Evolutionary conservation across 2,797 vertebrate genomes (phyloP), one percentile per base, ranked within the genome.

Genomic region (Ceyx erithaca): DNA sequence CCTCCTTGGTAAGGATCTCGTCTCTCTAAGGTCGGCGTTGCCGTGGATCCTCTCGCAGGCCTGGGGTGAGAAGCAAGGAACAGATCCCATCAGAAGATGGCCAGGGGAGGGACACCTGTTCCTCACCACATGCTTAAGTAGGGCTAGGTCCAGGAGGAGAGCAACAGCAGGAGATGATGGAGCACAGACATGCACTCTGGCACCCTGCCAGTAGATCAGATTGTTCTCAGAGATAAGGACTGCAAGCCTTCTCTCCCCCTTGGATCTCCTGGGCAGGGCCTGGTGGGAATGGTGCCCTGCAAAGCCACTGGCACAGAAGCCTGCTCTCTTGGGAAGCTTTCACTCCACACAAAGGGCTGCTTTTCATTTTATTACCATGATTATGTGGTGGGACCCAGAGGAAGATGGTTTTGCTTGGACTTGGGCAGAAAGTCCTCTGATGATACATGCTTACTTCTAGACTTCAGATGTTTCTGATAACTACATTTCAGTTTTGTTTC

Each of bases 381-480:
- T 13, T 70, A 5, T 9, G 41, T 67, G 22, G 18, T 3, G 3
- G 85, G 35, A 57, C 33, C 2, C 15, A 45, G 26, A 83, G 43
- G 49, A 0, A 59, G 19, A 49, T 31, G 22, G 4, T 80, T 81
- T 72, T 66, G 9, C 55, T 48, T 66, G 17, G 16, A 75, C 64
- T 78, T 0, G 0, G 19, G 48, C 11, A 84, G 63, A 69, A 85
- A 58, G 22, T 33, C n/a, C 17, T 71, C 51, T 73, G 43, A 73
- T 43, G 30, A 68, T 31, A n/a, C 12, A 28, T 63, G 43, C 25
- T 45, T 79, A 49, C 25, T 77, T 68, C 49, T 58, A 62, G 45
- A 41, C 37, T 49, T 28, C 78, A 90, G 80, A 48, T 73, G 35
- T 90, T 90, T 70, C 85, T 30, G 64, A 75, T 76, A 93, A 92